Evolutionary conservation across 2,888 invertebrate species (phyloP), one percentile per base, ranked within the genome.

Genomic region (Apotomis betuletana): DNA sequence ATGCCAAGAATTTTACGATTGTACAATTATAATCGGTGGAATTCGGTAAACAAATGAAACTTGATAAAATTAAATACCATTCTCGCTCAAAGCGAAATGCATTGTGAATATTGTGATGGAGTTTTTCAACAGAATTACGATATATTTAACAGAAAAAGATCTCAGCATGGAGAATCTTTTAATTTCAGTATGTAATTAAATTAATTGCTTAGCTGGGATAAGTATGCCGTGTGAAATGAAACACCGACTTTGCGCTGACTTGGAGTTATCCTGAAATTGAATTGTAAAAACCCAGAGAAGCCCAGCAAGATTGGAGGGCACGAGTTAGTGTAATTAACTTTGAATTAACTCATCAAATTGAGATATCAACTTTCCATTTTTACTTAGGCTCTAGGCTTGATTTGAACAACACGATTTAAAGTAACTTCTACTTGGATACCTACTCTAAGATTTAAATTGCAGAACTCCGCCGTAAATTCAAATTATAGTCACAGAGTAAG

Each of bases 261-360:
- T 55, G 46, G 27, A 55, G 64, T 44, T 55, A 55, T 55, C 46
- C n/a, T 57, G 8, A 44, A 65, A 65, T 65, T 65, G 46, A 65
- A 64, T 64, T 54, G 44, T 54, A 64, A 55, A 65, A 51, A 57
- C 65, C 46, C 27, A 46, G 46, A 10, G 65, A 46, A 65, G 9
- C n/a, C 65, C 44, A 27, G 55, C 55, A 36, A 46, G 55, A 10
- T 41, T 60, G 60, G 41, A n/a, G 13, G 49, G 59, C 59, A 36
- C n/a, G 58, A n/a, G 59, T 62, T 61, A 69, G 46, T 61, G 46
- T 69, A 69, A 65, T 62, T 69, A 61, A 46, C 61, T 61, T 61
- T 36, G 55, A 69, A 65, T 62, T 69, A 61, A 46, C 61, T 61
- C 61, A 52, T 62, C 55, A 63, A 70, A 63, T 46, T 63, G 65